Base-by-base conservation (phyloP, 1,140 invertebrate species). In the Drosophila saltans region DNA sequence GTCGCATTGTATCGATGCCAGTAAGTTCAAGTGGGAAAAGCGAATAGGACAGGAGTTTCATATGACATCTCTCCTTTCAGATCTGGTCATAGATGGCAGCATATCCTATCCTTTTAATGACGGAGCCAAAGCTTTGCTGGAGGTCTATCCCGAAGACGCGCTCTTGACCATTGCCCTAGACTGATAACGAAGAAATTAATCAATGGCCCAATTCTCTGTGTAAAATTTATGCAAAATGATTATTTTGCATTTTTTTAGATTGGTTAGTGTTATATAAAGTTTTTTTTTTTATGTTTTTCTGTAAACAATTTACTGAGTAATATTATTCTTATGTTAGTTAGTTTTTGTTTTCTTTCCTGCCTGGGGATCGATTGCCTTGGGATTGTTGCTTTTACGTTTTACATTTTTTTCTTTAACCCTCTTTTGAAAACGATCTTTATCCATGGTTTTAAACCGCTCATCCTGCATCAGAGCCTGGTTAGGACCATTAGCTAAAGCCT, bases 51-150 rank as follows among this genome's bases (percentile, higher is more conserved):
- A 2, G 2, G 39, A 0, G 33, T 11, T 26, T 48, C 21, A 45
- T 56, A 16, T 36, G 1, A 11, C 63, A 6, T 55, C 7, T 10
- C 30, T 28, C 3, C 24, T 78, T 62, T 3, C 81, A 94, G 96
- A 96, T 90, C 93, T 99, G 9, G 98, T 99, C 0, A 95, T 99
- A n/a, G 99, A 99, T 93, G 98, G 98, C 21, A 97, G 98, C 62
- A 95, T 98, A 7, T 98, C 97, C 0, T 98, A 98, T 90, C 95
- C 95, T 0, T 99, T 99, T 92, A 99, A 99, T 93, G 97, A 98
- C 91, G 98, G 98, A 2, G 96, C 98, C 0, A 94, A 96, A 75
- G 98, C 97, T 0, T 91, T 96, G 24, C 92, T 99, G 9, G 96
- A 98, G 93, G 95, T 97, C 30, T 93, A 95, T 77, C 95, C 97